phyloP scores from a whole-genome alignment of 2,888 invertebrate genomes.

The Boloria selene region DNA sequence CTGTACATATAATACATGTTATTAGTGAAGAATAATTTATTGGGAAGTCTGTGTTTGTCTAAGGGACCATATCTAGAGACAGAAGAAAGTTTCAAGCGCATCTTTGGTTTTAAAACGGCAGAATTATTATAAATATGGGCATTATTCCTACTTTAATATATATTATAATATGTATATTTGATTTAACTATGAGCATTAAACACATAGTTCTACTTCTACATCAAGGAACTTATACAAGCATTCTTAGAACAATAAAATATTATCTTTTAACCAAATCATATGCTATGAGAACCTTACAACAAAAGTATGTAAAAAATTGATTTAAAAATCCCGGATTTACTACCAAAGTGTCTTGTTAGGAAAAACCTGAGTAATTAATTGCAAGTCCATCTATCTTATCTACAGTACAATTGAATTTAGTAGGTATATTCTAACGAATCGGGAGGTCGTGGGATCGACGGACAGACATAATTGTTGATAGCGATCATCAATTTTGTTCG shows the following conservation, averaged over 20 bases:
- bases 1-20: too few species aligned
- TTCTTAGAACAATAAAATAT: constrained; percentile 22
- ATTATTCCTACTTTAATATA: too few species aligned
- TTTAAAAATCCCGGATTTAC: constrained; percentile 43
- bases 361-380: constrained; percentile 53
- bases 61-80: too few species aligned
- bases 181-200: neutral
- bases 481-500: constrained; percentile 69
- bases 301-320: constrained; percentile 35
- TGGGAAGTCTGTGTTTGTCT: too few species aligned
- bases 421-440: constrained; percentile 60
- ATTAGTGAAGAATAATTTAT: too few species aligned
- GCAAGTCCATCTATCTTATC: constrained; percentile 46
- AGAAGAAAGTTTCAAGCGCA: too few species aligned
- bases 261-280: constrained; percentile 31
- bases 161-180: too few species aligned
- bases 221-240: constrained; percentile 8
- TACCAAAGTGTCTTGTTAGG: constrained; percentile 47
- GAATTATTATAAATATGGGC: too few species aligned
- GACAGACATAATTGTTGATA: constrained; percentile 56
- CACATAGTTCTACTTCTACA: constrained; percentile 7
- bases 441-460: constrained; percentile 73
- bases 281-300: constrained; percentile 37
- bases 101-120: too few species aligned
- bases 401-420: constrained; percentile 54